Evolutionary conservation across 2,888 invertebrate genomes (phyloP).

Genomic region (Parnassius mnemosyne): DNA sequence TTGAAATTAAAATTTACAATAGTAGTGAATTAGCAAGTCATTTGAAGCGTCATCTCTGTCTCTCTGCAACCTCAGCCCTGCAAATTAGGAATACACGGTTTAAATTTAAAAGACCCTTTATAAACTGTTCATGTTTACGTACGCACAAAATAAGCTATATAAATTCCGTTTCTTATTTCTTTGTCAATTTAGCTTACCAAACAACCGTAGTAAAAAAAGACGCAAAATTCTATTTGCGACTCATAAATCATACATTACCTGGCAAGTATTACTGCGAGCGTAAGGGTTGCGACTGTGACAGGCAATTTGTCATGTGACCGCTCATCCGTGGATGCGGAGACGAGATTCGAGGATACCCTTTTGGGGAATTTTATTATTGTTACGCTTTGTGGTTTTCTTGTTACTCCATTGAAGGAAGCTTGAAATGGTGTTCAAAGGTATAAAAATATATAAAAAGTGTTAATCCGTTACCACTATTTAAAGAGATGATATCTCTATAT

Average conservation of each 20-base stretch:
- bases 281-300: slow-evolving; percentile 59
- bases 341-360: slow-evolving; percentile 58
- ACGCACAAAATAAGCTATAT: slow-evolving; percentile 1
- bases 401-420: slow-evolving; percentile 23
- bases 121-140: not conserved
- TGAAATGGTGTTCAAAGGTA: slow-evolving; percentile 16
- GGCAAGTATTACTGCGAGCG: slow-evolving; percentile 48
- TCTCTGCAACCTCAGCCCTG: no score
- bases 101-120: no score
- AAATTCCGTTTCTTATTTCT: slow-evolving; percentile 16
- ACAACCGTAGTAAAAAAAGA: slow-evolving; percentile 23
- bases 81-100: no score
- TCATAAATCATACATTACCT: slow-evolving; percentile 78
- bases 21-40: no score
- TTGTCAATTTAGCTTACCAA: slow-evolving; percentile 28
- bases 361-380: slow-evolving; percentile 63
- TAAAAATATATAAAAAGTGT: not conserved
- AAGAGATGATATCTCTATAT: no score
- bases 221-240: slow-evolving; percentile 56
- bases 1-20: no score
- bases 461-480: no score
- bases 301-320: slow-evolving; percentile 74
- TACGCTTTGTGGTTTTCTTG: slow-evolving; percentile 46
- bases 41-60: no score
- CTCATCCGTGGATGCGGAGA: slow-evolving; percentile 52